These are phyloP conservation scores for Netelia fuscicornis DNA, from an alignment of 2,888 invertebrate species.

Conservation along the genomic window DNA sequence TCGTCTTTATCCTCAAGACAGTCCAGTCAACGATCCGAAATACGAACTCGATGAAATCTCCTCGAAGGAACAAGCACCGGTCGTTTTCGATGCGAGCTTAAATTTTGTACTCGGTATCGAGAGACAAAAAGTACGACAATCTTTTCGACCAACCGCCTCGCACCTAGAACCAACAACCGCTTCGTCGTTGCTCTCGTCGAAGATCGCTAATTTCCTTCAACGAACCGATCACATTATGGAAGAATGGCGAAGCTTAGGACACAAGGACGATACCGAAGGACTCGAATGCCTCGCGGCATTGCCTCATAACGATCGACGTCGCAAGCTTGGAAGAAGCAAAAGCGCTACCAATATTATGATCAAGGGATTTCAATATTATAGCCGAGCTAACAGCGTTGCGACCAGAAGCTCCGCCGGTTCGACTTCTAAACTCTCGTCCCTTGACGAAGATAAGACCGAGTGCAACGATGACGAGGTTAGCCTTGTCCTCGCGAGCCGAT, in stretches of 20 bases:
- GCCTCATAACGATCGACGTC: constrained; percentile 67
- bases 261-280: constrained; percentile 86
- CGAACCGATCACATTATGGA: constrained; percentile 95
- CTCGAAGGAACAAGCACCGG: constrained; percentile 90
- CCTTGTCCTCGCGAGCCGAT: not conserved
- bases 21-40: constrained; percentile 82
- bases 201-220: constrained; percentile 92
- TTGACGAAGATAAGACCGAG: constrained; percentile 80
- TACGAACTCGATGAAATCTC: constrained; percentile 87
- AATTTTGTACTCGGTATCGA: constrained; percentile 92
- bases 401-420: constrained; percentile 77
- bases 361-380: constrained; percentile 91
- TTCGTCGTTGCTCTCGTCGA: constrained; percentile 90
- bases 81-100: constrained; percentile 93
- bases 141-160: constrained; percentile 90
- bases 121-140: constrained; percentile 89
- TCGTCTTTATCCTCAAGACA: constrained; percentile 89
- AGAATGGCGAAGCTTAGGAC: constrained; percentile 92
- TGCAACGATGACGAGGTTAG: constrained; percentile 79
- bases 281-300: constrained; percentile 69
- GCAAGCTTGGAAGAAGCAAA: constrained; percentile 70
- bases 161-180: constrained; percentile 91
- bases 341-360: constrained; percentile 94
- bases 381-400: constrained; percentile 81
- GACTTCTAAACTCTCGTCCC: constrained; percentile 69